Percentiles rank a stretch among this genome's conserved stretches.
phyloP scores from a whole-genome alignment of 2,888 invertebrate genomes.

The Brachyopa scutellaris region DNA sequence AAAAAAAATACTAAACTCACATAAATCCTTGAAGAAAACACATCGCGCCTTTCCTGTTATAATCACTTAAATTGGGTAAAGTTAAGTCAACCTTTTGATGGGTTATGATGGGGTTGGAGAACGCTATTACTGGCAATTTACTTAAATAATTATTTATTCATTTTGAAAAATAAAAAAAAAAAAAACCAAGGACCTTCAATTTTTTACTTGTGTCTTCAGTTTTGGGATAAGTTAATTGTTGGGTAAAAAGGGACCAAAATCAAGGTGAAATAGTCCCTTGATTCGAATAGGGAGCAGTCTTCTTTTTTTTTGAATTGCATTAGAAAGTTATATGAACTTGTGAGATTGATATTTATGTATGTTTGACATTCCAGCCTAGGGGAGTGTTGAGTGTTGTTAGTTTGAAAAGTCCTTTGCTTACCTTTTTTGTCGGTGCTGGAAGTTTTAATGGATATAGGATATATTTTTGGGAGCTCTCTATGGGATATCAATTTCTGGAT shows the following conservation, averaged over 20 bases:
- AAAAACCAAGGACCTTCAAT: not conserved
- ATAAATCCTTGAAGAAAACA: too few species aligned
- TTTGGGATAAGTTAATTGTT: conserved; percentile 38
- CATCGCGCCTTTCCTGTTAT: not conserved
- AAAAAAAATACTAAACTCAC: too few species aligned
- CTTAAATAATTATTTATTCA: conserved; percentile 24
- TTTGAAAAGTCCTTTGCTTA: not conserved
- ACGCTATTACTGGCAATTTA: conserved; percentile 14
- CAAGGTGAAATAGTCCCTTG: conserved; percentile 20
- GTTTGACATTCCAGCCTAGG: conserved; percentile 7
- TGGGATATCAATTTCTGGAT: not conserved
- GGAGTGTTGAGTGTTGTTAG: not conserved
- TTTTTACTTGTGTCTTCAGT: not conserved
- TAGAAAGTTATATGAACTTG: conserved; percentile 40
- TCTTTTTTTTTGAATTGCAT: conserved; percentile 22
- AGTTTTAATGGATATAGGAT: conserved; percentile 13
- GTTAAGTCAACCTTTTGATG: conserved; percentile 12
- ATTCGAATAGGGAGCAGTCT: not conserved
- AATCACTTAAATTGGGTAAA: not conserved
- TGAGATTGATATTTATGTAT: conserved; percentile 52
- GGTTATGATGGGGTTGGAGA: conserved; percentile 10
- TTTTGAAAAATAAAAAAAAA: conserved; percentile 15
- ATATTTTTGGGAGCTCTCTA: not conserved
- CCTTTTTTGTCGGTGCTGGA: not conserved
- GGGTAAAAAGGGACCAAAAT: conserved; percentile 25